A percentile compares a stretch with the other conserved stretches of the same genome.
These are phyloP conservation scores for Prochilodus magdalenae DNA, from an alignment of 2,113 vertebrate species.

Conservation along the genomic window DNA sequence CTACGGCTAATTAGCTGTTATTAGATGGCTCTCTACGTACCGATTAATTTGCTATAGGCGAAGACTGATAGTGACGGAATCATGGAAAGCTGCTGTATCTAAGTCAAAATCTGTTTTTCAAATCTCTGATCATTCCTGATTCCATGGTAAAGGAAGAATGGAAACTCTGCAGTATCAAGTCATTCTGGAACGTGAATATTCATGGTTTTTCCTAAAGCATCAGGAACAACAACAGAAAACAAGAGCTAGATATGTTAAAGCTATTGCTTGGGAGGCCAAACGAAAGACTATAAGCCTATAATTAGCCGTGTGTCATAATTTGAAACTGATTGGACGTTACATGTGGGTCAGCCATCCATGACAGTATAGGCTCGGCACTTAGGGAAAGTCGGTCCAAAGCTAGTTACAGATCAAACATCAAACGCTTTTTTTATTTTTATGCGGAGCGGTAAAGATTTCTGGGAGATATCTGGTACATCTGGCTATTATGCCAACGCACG, in stretches of 20 bases:
- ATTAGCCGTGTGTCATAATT: constrained; percentile 59
- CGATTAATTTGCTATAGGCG: no score
- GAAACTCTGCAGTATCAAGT: not conserved
- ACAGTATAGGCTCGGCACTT: not conserved
- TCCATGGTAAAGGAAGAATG: not conserved
- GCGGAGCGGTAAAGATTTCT: constrained; percentile 16
- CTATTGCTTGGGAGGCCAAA: not conserved
- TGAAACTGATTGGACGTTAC: constrained; percentile 65
- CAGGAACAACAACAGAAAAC: not conserved
- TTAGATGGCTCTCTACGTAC: no score
- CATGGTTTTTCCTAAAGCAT: not conserved
- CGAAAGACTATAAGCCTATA: constrained; percentile 10
- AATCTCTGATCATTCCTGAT: not conserved
- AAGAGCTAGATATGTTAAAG: not conserved
- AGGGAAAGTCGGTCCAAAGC: constrained; percentile 3
- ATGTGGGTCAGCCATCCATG: constrained; percentile 22
- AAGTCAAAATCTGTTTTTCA: no score
- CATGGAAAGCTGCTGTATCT: no score
- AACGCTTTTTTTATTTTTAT: constrained; percentile 14
- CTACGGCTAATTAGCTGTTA: no score
- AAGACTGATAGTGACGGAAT: no score
- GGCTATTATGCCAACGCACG: constrained; percentile 37
- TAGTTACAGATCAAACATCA: constrained; percentile 31
- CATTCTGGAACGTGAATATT: not conserved
- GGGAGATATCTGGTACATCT: constrained; percentile 41